phyloP scores from a whole-genome alignment of 2,888 invertebrate species.

The Dynastes hyllus region DNA sequence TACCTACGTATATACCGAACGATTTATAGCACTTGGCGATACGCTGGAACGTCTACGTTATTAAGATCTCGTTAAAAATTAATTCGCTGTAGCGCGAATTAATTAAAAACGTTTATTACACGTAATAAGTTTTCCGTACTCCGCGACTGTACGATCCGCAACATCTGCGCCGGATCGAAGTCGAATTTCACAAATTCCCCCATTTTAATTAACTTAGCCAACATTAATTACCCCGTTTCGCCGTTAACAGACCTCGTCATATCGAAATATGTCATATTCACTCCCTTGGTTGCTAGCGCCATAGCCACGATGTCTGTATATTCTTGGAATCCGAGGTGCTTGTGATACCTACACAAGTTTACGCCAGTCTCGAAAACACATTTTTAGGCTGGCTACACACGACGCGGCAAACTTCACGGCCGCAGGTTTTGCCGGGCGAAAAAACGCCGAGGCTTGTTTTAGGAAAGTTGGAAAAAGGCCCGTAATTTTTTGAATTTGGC shows the following conservation, averaged over 20 bases:
- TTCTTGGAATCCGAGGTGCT: not conserved
- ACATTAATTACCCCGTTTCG: slow-evolving; percentile 31
- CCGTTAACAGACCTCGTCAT: not conserved
- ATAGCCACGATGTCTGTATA: not conserved
- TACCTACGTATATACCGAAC: not conserved
- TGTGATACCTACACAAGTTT: not conserved
- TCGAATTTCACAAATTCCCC: slow-evolving; percentile 36
- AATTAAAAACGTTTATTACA: slow-evolving; percentile 31
- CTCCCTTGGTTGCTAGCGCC: not conserved
- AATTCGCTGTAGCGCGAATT: slow-evolving; percentile 4
- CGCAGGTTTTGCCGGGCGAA: too few relatives aligned
- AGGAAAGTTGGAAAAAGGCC: too few relatives aligned
- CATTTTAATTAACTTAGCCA: slow-evolving; percentile 38
- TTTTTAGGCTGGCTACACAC: not conserved
- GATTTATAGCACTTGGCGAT: not conserved
- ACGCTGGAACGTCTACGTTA: not conserved
- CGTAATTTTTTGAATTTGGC: too few relatives aligned
- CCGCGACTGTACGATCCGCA: slow-evolving; percentile 12
- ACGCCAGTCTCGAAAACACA: not conserved
- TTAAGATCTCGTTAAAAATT: slow-evolving; percentile 4
- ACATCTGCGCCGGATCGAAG: slow-evolving; percentile 43
- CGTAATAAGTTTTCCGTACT: slow-evolving; percentile 18
- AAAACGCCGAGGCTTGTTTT: too few relatives aligned
- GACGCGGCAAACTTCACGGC: too few relatives aligned
- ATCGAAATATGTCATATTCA: slow-evolving; percentile 1